These are phyloP conservation scores for Athetis lepigone DNA, from an alignment of 2,888 invertebrate species.

Conservation along the genomic window DNA sequence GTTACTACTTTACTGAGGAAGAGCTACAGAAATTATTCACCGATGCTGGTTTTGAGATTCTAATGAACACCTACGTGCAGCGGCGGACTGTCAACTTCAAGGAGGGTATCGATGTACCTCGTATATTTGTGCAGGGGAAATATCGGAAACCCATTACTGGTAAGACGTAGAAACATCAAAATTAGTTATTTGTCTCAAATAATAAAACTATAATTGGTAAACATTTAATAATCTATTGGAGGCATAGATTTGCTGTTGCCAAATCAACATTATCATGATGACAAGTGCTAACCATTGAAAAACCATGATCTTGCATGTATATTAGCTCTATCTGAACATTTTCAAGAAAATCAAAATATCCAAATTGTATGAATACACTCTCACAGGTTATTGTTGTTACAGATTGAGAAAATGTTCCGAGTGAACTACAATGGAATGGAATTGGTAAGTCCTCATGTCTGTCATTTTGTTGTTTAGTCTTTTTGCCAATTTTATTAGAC, in stretches of 20 bases:
- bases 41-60: constrained; percentile 93
- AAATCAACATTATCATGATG: constrained; percentile 78
- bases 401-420: constrained; percentile 15
- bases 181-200: too few species aligned
- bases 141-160: constrained; percentile 90
- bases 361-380: neutral
- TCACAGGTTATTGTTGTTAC: constrained; percentile 20
- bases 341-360: neutral
- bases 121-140: constrained; percentile 98
- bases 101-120: constrained; percentile 96
- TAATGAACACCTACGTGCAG: constrained; percentile 94
- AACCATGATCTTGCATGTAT: constrained; percentile 89
- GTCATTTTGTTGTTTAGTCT: neutral
- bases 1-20: constrained; percentile 95
- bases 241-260: neutral
- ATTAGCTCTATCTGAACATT: constrained; percentile 89
- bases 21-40: constrained; percentile 92
- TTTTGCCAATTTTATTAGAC: too few species aligned
- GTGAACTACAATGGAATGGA: constrained; percentile 3
- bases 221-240: too few species aligned
- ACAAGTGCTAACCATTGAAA: constrained; percentile 88
- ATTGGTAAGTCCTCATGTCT: constrained; percentile 36
- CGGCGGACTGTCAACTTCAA: constrained; percentile 97
- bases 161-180: too few species aligned
- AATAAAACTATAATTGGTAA: too few species aligned